Base-by-base conservation (phyloP, 1,140 invertebrate genomes). In the Anadara kagoshimensis region DNA sequence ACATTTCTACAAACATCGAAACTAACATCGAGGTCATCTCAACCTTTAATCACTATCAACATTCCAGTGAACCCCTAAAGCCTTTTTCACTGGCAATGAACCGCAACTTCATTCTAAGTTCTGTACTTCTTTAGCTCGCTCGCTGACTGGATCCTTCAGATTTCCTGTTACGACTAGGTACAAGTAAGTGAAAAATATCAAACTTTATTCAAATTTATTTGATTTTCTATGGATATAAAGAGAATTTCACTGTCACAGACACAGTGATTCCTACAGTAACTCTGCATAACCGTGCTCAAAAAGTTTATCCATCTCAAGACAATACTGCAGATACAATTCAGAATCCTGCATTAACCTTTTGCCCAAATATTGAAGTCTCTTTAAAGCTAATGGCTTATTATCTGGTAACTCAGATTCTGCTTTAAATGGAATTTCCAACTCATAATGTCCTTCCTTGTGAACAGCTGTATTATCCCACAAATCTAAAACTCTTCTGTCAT, bases 371-470 rank as follows among this genome's bases (percentile, higher is more conserved):
- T 56, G 16, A 69, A 75, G 44, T 11, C 79, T 16, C 12, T 63
- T 47, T 20, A 62, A 14, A n/a, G 70, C 67, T 22, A 63, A 29
- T 22, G 44, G 11, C n/a, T 43, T 24, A 36, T 76, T 72, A 20
- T 75, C 62, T 20, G 66, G 69, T 20, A 74, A 36, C 8, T 5
- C 24, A 16, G 56, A 22, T 29, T 49, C 16, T 16, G 20, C 44
- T 18, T 29, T n/a, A 18, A n/a, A 64, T n/a, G 62, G 45, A 14
- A 64, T 24, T 45, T 43, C 36, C 54, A 79, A 69, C 54, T 76
- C 67, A 69, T 78, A 80, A 49, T 74, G 73, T 26, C 70, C 62
- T 24, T 76, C 58, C 12, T 41, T 36, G 12, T 36, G 10, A 4
- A 53, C 11, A 36, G 73, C 10, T 64, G 62, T 14, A 14, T n/a